Evolutionary conservation across 1,140 invertebrate species (phyloP), one percentile per base, ranked within the genome.

Genomic region (Melipona quadrifasciata): DNA sequence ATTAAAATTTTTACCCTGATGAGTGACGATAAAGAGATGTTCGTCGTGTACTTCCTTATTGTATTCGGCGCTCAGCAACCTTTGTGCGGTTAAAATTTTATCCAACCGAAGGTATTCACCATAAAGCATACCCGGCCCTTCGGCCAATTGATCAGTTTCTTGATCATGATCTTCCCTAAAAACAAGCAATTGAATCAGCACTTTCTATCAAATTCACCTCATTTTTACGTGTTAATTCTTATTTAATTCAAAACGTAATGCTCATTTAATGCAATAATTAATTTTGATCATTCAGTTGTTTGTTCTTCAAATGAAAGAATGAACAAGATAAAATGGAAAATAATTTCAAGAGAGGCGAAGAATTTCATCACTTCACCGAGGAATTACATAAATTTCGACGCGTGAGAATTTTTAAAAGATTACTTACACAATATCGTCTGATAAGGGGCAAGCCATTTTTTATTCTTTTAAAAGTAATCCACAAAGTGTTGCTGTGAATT

Each of bases 21-120:
- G 99, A 51, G 98, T 99, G 17, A 99, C 95, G 72, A 99, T 99
- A 93, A 99, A 99, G 5, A 99, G 95, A 95, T 99, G 99, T 93
- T 99, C 99, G 94, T 99, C 99, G 87, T 99, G 99, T 0, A 99
- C 96, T 85, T 94, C 90, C 82, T 96, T 95, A 65, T 96, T 95
- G 24, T 96, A 95, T 90, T 97, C 95, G 51, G 95, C 95, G 86
- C 98, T 99, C 6, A 98, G 95, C 95, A 99, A 96, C 72, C 96
- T 95, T 94, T 99, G 99, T 16, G 98, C 97, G 24, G 95, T 95
- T 21, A 99, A 95, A 27, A 99, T 95, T 92, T 98, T 98, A 92
- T 99, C 98, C 89, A 99, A 95, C 96, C 97, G 96, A 65, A 99
- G 95, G 92, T 99, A 99, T 91, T 98, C 97, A 1, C 97, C 96